These are phyloP conservation scores for Emydura subglobosa DNA, from an alignment of 2,113 vertebrate species.

Conservation along the genomic window DNA sequence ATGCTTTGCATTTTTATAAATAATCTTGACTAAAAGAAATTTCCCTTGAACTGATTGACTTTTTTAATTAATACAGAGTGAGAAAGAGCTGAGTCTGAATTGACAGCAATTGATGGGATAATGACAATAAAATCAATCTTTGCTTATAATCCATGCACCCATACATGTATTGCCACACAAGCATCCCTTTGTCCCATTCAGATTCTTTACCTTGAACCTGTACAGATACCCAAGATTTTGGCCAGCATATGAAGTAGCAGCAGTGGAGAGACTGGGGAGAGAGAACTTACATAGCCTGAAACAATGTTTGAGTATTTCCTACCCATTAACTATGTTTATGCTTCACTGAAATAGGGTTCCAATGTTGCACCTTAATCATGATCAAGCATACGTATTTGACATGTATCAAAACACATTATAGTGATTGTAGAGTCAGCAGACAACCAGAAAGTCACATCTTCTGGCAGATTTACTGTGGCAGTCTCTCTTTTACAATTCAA, in stretches of 20 bases:
- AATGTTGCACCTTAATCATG: constrained; percentile 12
- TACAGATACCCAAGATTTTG: neutral
- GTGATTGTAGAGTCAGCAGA: constrained; percentile 4
- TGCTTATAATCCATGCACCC: neutral
- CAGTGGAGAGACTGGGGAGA: neutral
- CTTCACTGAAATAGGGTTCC: neutral
- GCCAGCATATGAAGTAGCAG: neutral
- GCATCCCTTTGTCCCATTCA: neutral
- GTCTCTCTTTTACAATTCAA: constrained; percentile 28
- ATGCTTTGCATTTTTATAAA: neutral
- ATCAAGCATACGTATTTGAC: constrained; percentile 33
- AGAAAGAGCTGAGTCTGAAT: neutral
- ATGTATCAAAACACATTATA: constrained; percentile 12
- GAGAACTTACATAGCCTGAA: neutral
- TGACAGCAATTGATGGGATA: neutral
- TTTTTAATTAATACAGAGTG: neutral
- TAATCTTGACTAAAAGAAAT: neutral
- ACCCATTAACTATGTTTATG: neutral
- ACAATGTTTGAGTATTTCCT: neutral
- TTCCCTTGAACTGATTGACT: constrained; percentile 3
- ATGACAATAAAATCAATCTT: neutral
- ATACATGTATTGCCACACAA: neutral
- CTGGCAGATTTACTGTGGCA: constrained; percentile 25
- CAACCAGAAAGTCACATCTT: constrained; percentile 19
- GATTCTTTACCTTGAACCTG: accelerated